These are phyloP conservation scores for Caracal caracal DNA, from an alignment of 2,113 vertebrate genomes.

Conservation along the genomic window DNA sequence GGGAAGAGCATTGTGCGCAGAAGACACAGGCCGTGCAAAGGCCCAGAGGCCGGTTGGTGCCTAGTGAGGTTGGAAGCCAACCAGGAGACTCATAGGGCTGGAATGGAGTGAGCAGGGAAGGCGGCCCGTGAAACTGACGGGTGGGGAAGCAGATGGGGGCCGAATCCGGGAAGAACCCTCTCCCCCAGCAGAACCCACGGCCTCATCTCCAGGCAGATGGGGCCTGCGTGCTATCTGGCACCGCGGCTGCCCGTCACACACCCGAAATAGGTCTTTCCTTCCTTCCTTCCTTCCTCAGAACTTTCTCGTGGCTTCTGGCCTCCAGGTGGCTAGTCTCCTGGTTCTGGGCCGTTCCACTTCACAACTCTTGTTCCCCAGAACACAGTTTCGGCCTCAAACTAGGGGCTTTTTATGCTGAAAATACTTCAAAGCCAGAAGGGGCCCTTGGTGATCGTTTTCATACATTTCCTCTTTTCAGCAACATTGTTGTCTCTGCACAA, in stretches of 20 bases:
- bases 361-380: neutral
- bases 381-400: neutral
- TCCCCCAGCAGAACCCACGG: rapidly evolving
- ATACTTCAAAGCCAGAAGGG: conserved; percentile 46
- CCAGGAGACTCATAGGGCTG: neutral
- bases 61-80: neutral
- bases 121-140: rapidly evolving
- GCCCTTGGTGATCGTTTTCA: neutral
- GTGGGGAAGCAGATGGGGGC: neutral
- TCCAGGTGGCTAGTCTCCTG: neutral
- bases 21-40: neutral
- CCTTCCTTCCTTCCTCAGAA: conserved; percentile 65
- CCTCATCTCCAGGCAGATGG: neutral
- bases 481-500: conserved; percentile 26
- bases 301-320: neutral
- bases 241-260: neutral
- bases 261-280: neutral
- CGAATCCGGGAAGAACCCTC: neutral
- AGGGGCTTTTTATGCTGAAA: conserved; percentile 70
- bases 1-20: neutral
- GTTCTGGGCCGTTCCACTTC: conserved; percentile 10
- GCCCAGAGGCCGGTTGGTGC: neutral
- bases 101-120: neutral
- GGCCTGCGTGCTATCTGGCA: neutral
- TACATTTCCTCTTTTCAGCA: conserved; percentile 70